phyloP scores from a whole-genome alignment of 2,113 vertebrate species.

The Spea multiplicata region DNA sequence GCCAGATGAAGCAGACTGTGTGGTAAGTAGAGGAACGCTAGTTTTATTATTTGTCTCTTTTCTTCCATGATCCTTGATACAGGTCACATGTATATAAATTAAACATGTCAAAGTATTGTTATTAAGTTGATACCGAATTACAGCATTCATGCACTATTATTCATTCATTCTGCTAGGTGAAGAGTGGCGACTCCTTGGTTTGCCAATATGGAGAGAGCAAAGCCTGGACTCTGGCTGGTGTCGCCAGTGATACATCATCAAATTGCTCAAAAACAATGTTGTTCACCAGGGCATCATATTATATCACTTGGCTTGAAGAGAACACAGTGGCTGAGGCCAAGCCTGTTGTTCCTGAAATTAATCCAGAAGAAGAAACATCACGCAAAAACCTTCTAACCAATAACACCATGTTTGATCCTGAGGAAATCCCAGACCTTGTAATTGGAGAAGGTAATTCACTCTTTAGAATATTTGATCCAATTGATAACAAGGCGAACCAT shows the following conservation, averaged over 20 bases:
- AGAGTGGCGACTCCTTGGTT: background rate
- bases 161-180: background rate
- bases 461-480: no score
- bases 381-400: background rate
- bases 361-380: background rate
- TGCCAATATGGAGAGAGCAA: background rate
- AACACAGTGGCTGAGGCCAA: background rate
- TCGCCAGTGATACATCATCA: background rate
- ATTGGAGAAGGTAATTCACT: background rate
- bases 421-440: background rate
- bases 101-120: no score
- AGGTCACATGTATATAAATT: no score
- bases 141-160: background rate
- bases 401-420: background rate
- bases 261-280: background rate
- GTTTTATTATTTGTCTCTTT: no score
- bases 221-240: background rate
- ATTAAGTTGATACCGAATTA: no score
- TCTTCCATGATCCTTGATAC: no score
- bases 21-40: no score
- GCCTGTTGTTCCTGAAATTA: background rate
- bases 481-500: no score
- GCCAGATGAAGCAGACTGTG: no score
- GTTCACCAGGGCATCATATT: background rate
- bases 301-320: slow-evolving; percentile 8